phyloP scores from a whole-genome alignment of 64 coral and sea anemone species.

The Platygyra sinensis region DNA sequence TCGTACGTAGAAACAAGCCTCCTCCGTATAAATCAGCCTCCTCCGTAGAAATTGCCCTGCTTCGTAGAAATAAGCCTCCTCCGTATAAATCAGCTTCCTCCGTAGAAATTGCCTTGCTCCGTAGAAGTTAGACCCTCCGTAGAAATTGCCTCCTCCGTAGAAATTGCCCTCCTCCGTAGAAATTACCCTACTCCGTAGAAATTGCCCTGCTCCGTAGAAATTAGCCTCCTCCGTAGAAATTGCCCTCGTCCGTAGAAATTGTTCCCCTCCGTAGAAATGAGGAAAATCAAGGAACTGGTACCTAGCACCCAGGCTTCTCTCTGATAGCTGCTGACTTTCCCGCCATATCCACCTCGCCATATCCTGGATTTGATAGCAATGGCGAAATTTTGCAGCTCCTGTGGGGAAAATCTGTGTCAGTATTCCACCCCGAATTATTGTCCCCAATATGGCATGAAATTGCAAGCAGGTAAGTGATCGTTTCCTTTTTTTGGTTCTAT shows the following conservation, averaged over 20 bases:
- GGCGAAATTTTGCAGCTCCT: too few relatives aligned
- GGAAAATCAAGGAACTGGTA: background rate
- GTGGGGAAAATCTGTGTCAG: background rate
- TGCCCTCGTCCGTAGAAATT: too few relatives aligned
- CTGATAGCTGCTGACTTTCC: background rate
- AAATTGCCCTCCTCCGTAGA: too few relatives aligned
- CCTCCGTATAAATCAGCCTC: too few relatives aligned
- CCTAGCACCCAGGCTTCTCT: background rate
- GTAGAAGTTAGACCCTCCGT: background rate
- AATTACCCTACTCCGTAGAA: too few relatives aligned
- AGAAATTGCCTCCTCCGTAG: background rate
- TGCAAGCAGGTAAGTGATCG: background rate
- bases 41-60: too few relatives aligned
- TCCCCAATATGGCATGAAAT: background rate
- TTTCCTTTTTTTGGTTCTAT: background rate
- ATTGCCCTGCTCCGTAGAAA: too few relatives aligned
- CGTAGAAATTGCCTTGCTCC: background rate
- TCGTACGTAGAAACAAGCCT: too few relatives aligned
- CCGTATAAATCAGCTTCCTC: background rate
- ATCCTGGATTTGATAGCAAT: background rate
- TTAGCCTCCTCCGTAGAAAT: too few relatives aligned
- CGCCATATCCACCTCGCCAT: background rate
- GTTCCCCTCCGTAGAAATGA: too few relatives aligned
- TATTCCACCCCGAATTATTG: background rate
- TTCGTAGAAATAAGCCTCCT: too few relatives aligned